Conservation (phyloP, 1,140 invertebrate genomes). For the Mactra quadrangularis region DNA sequence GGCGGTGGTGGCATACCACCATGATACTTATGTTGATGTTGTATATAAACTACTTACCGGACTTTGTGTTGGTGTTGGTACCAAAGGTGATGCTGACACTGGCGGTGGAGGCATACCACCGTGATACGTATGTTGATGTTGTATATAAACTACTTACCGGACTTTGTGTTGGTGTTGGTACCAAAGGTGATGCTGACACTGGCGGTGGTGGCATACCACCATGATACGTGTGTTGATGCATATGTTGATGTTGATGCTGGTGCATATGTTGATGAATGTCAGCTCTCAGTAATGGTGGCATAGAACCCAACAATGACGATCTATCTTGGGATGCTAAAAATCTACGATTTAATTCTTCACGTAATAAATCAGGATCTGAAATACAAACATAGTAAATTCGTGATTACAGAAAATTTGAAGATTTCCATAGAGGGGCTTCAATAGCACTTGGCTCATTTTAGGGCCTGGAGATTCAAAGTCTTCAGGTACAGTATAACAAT, state of each 20-base stretch:
- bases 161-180: conserved; percentile 79
- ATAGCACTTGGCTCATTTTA: too few species aligned
- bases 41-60: conserved; percentile 77
- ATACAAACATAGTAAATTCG: too few species aligned
- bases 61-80: conserved; percentile 77
- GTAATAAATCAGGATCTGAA: conserved; percentile 89
- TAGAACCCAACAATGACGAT: conserved; percentile 84
- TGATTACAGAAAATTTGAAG: too few species aligned
- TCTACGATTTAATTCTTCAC: conserved; percentile 95
- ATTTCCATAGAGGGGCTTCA: too few species aligned
- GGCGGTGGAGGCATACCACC: conserved; percentile 88
- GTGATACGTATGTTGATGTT: conserved; percentile 92
- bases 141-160: conserved; percentile 77
- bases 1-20: conserved; percentile 88
- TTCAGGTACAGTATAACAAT: too few species aligned
- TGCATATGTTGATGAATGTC: conserved; percentile 87
- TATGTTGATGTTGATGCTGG: conserved; percentile 86
- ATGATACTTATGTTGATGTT: conserved; percentile 94
- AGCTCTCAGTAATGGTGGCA: conserved; percentile 90
- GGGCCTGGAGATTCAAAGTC: too few species aligned
- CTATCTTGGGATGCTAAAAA: conserved; percentile 92
- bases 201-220: conserved; percentile 88
- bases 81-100: conserved; percentile 86
- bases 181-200: conserved; percentile 86
- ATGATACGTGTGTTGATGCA: conserved; percentile 89